Percentiles rank a stretch among this genome's conserved stretches.
Evolutionary conservation across 2,888 invertebrate species (phyloP).

Genomic region (Meteorus cinctellus): DNA sequence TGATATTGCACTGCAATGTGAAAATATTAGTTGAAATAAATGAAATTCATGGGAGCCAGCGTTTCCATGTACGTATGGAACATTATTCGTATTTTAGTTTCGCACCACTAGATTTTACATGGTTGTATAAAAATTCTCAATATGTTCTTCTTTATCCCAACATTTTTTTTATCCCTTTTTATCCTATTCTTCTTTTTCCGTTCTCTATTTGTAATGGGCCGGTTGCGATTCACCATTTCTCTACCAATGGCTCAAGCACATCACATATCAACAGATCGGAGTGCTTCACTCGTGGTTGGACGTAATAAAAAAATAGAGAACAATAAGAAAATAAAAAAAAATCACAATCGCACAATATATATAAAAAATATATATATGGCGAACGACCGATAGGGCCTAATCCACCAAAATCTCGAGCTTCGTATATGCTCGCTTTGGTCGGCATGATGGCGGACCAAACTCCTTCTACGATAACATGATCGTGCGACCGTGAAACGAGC

Average conservation of each 20-base stretch:
- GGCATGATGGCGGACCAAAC: slow-evolving; percentile 21
- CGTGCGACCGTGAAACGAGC: slow-evolving; percentile 65
- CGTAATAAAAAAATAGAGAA: background rate
- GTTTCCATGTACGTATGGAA: too few relatives aligned
- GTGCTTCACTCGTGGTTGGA: background rate
- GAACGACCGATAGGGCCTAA: slow-evolving; percentile 30
- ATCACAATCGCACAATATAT: background rate
- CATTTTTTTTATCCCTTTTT: background rate
- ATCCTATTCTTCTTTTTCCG: background rate
- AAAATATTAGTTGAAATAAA: too few relatives aligned
- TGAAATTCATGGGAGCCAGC: too few relatives aligned
- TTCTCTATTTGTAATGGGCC: background rate
- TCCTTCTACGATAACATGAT: slow-evolving; percentile 59
- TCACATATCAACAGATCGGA: background rate
- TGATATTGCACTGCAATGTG: too few relatives aligned
- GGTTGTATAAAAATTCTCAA: too few relatives aligned
- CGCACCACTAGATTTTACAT: too few relatives aligned
- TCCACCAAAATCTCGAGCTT: slow-evolving; percentile 21
- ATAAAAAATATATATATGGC: background rate
- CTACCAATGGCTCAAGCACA: background rate
- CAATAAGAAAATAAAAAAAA: background rate
- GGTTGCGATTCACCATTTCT: background rate
- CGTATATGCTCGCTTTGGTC: slow-evolving; percentile 15
- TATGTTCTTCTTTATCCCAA: too few relatives aligned
- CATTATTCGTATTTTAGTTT: too few relatives aligned